phyloP scores from a whole-genome alignment of 2,797 vertebrate genomes.

The Acrossocheilus fasciatus region DNA sequence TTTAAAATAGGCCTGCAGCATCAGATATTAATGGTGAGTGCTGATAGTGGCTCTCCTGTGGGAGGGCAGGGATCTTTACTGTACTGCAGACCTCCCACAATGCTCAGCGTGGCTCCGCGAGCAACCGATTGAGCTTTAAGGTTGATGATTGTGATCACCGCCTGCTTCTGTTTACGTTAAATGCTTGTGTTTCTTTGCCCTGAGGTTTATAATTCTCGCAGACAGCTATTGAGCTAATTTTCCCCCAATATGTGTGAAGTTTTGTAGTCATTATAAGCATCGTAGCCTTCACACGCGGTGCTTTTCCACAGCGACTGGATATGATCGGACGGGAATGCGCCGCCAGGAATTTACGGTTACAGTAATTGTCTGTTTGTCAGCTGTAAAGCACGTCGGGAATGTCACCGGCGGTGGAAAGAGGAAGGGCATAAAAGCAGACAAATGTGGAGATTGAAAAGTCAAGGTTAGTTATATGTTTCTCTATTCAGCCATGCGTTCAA shows the following conservation, averaged over 20 bases:
- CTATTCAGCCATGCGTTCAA: slow-evolving; percentile 32
- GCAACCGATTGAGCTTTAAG: neutral
- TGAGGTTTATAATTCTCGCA: neutral
- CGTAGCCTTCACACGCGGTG: neutral
- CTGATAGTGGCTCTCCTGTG: neutral
- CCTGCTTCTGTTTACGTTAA: neutral
- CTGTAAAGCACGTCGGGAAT: neutral
- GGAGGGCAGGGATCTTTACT: neutral
- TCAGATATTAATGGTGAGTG: neutral
- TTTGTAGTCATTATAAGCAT: neutral
- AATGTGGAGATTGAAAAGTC: slow-evolving; percentile 43
- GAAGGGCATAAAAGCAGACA: slow-evolving; percentile 31
- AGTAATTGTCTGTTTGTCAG: slow-evolving; percentile 37
- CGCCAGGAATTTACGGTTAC: slow-evolving; percentile 21
- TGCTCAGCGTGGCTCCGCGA: neutral
- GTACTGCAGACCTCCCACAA: slow-evolving; percentile 5
- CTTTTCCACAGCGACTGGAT: slow-evolving; percentile 15
- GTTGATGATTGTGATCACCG: neutral
- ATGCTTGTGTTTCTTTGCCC: neutral
- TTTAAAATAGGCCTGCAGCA: neutral
- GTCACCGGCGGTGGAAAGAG: neutral
- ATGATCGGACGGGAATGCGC: slow-evolving; percentile 2
- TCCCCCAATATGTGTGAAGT: neutral
- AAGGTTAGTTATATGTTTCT: slow-evolving; percentile 43
- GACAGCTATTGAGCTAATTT: neutral